phyloP scores from a whole-genome alignment of 2,888 invertebrate genomes.

The Phortica okadai region DNA sequence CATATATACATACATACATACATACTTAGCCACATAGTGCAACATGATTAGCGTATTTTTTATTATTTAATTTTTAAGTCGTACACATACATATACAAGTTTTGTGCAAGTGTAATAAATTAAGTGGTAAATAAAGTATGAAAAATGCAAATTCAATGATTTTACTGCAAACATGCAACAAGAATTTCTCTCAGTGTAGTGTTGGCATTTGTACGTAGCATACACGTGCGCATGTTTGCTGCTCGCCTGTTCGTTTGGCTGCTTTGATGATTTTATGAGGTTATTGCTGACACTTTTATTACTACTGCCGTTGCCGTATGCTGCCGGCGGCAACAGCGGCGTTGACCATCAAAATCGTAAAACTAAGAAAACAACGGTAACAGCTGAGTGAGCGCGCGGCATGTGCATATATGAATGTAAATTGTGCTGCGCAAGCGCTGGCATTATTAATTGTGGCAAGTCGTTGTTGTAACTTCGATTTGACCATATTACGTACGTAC shows the following conservation, averaged over 20 bases:
- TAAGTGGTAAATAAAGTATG: slow-evolving; percentile 8
- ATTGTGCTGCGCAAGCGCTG: slow-evolving; percentile 11
- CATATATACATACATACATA: not conserved
- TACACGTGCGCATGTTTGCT: not conserved
- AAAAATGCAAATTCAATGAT: not conserved
- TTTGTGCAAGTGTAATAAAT: slow-evolving; percentile 4
- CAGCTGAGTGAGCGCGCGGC: slow-evolving; percentile 1
- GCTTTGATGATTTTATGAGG: slow-evolving; percentile 40
- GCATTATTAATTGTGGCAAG: not conserved
- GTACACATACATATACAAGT: slow-evolving; percentile 3
- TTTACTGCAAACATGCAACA: not conserved
- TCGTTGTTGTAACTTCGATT: not conserved
- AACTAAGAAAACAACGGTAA: slow-evolving; percentile 3
- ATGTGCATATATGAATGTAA: no score
- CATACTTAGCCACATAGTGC: not conserved
- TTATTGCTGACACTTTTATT: slow-evolving; percentile 38
- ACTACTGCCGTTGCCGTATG: slow-evolving; percentile 5
- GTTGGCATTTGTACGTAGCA: not conserved
- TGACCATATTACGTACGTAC: no score
- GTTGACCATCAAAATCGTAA: not conserved
- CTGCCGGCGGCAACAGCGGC: not conserved
- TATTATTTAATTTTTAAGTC: slow-evolving; percentile 21
- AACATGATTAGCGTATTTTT: slow-evolving; percentile 5
- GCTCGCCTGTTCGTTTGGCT: slow-evolving; percentile 33
- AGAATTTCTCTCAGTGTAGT: not conserved